These are phyloP conservation scores for Chamaedrilus cognettii DNA, from an alignment of 2,888 invertebrate genomes.

Conservation along the genomic window DNA sequence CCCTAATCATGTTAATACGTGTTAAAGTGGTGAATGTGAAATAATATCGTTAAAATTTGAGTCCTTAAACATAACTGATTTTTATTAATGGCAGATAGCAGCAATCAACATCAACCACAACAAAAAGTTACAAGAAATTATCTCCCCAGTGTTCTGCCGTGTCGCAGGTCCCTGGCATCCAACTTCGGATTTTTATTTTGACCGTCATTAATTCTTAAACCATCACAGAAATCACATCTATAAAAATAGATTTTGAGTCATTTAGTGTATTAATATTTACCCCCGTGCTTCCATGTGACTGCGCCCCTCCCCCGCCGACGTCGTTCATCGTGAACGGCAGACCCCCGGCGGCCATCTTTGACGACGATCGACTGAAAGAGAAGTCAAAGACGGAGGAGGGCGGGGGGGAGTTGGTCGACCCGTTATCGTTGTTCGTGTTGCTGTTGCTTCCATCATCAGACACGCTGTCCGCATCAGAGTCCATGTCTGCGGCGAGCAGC, in stretches of 20 bases:
- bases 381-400: slow-evolving; percentile 2
- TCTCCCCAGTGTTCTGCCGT: too few species aligned
- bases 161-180: too few species aligned
- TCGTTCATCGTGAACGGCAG: slow-evolving; percentile 3
- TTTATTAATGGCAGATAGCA: too few species aligned
- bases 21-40: too few species aligned
- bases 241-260: background rate
- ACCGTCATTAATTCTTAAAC: background rate
- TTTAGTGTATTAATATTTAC: too few species aligned
- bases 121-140: too few species aligned
- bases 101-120: too few species aligned
- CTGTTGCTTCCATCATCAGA: slow-evolving; percentile 1
- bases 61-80: too few species aligned
- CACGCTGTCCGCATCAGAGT: background rate
- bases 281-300: too few species aligned
- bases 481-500: background rate
- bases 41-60: too few species aligned
- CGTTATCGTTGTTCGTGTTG: background rate
- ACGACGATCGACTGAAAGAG: background rate
- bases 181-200: background rate
- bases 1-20: too few species aligned
- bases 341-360: background rate
- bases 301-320: too few species aligned
- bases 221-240: background rate
- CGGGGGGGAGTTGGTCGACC: background rate